Percentiles rank a stretch among this genome's conserved stretches.
phyloP scores from a whole-genome alignment of 2,888 invertebrate genomes.

The Cosmia pyralina region DNA sequence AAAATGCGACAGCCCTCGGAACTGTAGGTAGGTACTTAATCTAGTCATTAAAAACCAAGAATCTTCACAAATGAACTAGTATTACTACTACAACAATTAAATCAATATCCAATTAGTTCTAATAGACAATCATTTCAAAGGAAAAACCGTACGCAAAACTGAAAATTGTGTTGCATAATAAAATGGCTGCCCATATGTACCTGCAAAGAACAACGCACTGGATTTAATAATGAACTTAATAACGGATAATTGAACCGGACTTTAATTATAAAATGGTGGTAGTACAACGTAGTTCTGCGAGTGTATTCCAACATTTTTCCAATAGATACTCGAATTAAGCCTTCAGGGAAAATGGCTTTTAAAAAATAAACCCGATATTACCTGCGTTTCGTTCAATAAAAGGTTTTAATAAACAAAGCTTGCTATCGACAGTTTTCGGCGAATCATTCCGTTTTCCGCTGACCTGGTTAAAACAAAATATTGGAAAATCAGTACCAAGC shows the following conservation, averaged over 20 bases:
- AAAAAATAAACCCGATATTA: constrained; percentile 26
- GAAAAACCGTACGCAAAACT: constrained; percentile 29
- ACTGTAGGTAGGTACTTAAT: no score
- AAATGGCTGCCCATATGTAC: constrained; percentile 26
- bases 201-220: constrained; percentile 29
- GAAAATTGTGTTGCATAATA: constrained; percentile 35
- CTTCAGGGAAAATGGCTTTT: constrained; percentile 37
- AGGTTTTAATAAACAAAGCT: constrained; percentile 54
- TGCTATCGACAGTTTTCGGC: constrained; percentile 40
- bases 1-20: no score
- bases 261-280: constrained; percentile 55
- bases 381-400: constrained; percentile 32
- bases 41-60: background rate
- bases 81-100: background rate
- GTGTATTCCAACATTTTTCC: constrained; percentile 47
- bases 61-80: background rate
- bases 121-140: constrained; percentile 34
- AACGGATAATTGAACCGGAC: constrained; percentile 49
- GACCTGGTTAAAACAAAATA: constrained; percentile 48
- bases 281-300: constrained; percentile 17
- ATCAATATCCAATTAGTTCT: constrained; percentile 42
- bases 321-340: constrained; percentile 30
- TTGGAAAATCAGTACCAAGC: constrained; percentile 40
- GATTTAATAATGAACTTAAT: constrained; percentile 56
- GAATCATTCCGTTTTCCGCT: constrained; percentile 37